Base-by-base conservation (phyloP, 2,888 invertebrate genomes). In the Sarcophaga rosellei region DNA sequence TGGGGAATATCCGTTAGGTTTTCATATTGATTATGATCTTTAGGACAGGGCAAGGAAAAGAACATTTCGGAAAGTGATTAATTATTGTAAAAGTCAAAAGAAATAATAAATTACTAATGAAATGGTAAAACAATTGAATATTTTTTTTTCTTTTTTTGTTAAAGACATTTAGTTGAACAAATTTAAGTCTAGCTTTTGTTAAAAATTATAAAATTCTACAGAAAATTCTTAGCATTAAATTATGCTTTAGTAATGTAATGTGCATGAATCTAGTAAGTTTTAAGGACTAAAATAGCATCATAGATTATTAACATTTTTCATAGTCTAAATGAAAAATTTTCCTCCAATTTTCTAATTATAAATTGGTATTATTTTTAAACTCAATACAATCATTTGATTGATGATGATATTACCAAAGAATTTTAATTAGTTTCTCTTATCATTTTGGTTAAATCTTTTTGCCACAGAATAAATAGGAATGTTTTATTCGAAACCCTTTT, bases 381-480 rank as follows among this genome's bases (percentile, higher is more conserved):
- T 53, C 53, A 53, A 15, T 21, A 23, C 57, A 63, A 45, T n/a
- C 70, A 74, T 73, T 72, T 85, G 78, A 85, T 85, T 85, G 79
- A 85, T 85, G 75, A 70, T 66, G 20, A 66, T 65, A 35, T 35
- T 75, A 65, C 44, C 65, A 20, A 68, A 23, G 15, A 78, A 72
- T 81, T 85, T 85, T 79, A 82, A 85, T 85, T 82, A 79, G 82
- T 79, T 82, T 75, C 66, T 74, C 23, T 81, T 81, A 78, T 78
- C 70, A 76, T 74, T 59, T 62, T 3, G 20, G 44, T n/a, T 12
- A 65, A 47, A 76, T 72, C 61, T 72, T 15, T 66, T 47, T 53
- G 25, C 59, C 44, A 21, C 45, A 3, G 53, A 35, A n/a, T n/a
- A n/a, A n/a, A n/a, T n/a, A n/a, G n/a, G n/a, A n/a, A n/a, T n/a